Base-by-base conservation (phyloP, 2,888 invertebrate genomes). In the Heliconius ismenius region DNA sequence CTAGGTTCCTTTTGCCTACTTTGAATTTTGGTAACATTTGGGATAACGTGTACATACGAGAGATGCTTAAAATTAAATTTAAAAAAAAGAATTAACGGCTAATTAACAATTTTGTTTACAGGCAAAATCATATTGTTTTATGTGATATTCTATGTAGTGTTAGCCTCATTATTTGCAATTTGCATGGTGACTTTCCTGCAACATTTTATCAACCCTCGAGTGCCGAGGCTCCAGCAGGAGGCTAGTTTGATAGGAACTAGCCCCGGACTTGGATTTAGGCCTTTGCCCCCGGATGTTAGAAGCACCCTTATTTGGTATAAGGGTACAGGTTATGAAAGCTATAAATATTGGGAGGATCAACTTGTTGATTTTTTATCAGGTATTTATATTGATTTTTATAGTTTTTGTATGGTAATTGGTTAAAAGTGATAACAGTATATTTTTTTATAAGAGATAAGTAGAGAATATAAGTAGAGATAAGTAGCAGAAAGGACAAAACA, bases 251-350 rank as follows among this genome's bases (percentile, higher is more conserved):
- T 99, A 82, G 98, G 99, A 83, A 96, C 97, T 81, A 99, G 98
- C 94, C 99, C 99, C 78, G 99, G 99, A 78, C 94, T 99, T 76
- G 99, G 99, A 75, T 99, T 98, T 92, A 95, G 99, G 82, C 99
- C 99, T 11, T 96, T 98, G 95, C 98, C 99, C 24, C 95, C 96
- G 7, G 98, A 98, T 88, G 97, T 98, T 13, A 97, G 98, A 84
- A 98, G 98, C 88, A 98, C 99, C 13, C 95, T 99, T 78, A 98
- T 99, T 86, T 98, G 98, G 97, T 99, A 98, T 92, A 97, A 97
- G 88, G 97, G 97, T 36, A 97, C 97, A 0, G 96, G 96, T 62
- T 95, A 95, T 81, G 96, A 96, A 39, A 97, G 97, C 87, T 97
- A 96, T 86, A 95, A 95, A 81, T 96, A 96, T 84, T 98, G 98